A percentile compares a stretch with the other conserved stretches of the same genome.
phyloP scores from a whole-genome alignment of 35 echinoderm and acorn worm genomes.

The Apostichopus californicus region DNA sequence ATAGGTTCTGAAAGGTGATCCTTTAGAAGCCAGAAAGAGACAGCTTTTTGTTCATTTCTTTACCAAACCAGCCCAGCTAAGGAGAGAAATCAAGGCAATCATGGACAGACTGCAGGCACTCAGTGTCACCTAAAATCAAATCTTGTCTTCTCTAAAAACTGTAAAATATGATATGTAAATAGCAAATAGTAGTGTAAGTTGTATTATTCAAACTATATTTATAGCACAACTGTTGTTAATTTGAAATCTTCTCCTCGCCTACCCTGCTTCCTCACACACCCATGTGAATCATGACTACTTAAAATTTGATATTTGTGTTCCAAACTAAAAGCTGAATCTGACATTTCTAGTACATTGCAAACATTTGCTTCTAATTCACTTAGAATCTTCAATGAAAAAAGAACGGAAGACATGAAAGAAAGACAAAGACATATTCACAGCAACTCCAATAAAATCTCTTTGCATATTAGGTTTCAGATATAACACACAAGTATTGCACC shows the following conservation, averaged over 20 bases:
- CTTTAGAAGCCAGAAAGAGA: slow-evolving; percentile 59
- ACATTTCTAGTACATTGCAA: too few relatives aligned
- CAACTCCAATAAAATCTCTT: slow-evolving; percentile 38
- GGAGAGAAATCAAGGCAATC: slow-evolving; percentile 62
- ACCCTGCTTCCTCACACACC: too few relatives aligned
- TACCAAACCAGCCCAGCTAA: slow-evolving; percentile 69
- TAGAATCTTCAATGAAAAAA: neutral
- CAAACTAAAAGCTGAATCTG: too few relatives aligned
- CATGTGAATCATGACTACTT: too few relatives aligned
- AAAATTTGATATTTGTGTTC: too few relatives aligned
- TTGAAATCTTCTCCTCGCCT: too few relatives aligned
- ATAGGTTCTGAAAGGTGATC: slow-evolving; percentile 84
- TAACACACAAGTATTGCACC: slow-evolving; percentile 42
- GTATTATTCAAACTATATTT: too few relatives aligned
- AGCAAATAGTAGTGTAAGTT: too few relatives aligned
- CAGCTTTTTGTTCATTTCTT: slow-evolving; percentile 89
- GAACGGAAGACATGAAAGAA: neutral
- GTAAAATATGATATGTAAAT: too few relatives aligned
- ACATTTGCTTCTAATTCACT: too few relatives aligned
- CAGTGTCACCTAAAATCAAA: slow-evolving; percentile 9
- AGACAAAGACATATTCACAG: slow-evolving; percentile 30
- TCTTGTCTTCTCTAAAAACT: too few relatives aligned
- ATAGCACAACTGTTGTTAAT: too few relatives aligned
- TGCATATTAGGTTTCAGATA: slow-evolving; percentile 44
- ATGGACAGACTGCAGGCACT: slow-evolving; percentile 68